Conservation (phyloP, 2,113 vertebrate genomes). For the Apeltes quadracus region DNA sequence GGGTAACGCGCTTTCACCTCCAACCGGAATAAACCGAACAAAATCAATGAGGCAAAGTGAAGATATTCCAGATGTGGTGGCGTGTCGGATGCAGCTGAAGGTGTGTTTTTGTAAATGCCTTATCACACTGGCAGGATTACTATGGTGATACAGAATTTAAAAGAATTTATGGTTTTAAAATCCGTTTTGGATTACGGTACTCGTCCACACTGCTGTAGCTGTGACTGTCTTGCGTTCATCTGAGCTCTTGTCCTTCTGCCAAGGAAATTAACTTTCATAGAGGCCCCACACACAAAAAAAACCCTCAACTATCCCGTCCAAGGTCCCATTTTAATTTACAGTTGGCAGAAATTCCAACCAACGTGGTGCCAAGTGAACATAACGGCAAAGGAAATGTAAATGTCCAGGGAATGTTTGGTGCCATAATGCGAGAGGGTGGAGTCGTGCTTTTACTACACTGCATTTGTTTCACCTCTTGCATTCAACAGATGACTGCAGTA, state of each 20-base stretch:
- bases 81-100: constrained; percentile 1
- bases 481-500: constrained; percentile 39
- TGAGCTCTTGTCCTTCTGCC: constrained; percentile 19
- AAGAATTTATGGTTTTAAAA: constrained; percentile 49
- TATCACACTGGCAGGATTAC: not conserved
- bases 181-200: constrained; percentile 35
- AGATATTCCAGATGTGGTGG: constrained; percentile 7
- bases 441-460: constrained; percentile 2
- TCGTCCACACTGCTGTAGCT: constrained; percentile 12
- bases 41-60: not conserved
- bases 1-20: constrained; percentile 11
- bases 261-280: constrained; percentile 41
- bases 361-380: constrained; percentile 35
- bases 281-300: constrained; percentile 26
- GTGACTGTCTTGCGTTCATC: constrained; percentile 30
- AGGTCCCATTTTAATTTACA: constrained; percentile 54
- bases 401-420: constrained; percentile 1
- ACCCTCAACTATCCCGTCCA: constrained; percentile 17
- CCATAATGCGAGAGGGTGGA: constrained; percentile 18
- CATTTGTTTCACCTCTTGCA: constrained; percentile 29
- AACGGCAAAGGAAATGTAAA: constrained; percentile 39
- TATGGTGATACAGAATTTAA: no score
- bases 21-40: not conserved
- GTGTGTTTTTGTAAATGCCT: not conserved
- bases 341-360: constrained; percentile 24